Evolutionary conservation across 1,140 invertebrate species (phyloP), one percentile per base, ranked within the genome.

Genomic region (Anagrus nilaparvatae): DNA sequence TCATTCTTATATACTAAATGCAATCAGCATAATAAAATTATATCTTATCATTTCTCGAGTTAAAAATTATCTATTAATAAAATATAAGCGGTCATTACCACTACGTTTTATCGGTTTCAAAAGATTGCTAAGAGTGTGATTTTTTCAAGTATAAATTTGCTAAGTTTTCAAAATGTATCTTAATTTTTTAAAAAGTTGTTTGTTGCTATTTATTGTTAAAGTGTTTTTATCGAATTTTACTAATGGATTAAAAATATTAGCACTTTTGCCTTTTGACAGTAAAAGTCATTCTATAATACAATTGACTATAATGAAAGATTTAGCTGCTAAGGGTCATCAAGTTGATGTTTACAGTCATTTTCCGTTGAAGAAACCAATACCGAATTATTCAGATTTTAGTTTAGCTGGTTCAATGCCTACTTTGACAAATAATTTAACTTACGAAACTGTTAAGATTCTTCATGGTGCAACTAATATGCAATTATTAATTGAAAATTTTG

Each of bases 241-340:
- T n/a, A n/a, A n/a, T n/a, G n/a, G 41, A 10, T 56, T 57, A 28
- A 34, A 58, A 53, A 68, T 74, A 43, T 53, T 67, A 6, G 60
- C 64, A 24, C 27, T 77, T 3, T 64, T 74, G 32, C 70, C 66
- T 12, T 57, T 71, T 3, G 51, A 57, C 4, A 67, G 63, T 1
- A 66, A 63, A 40, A 79, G 76, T 42, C 76, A 79, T 50, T 67
- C 63, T 35, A 64, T 69, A 40, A 61, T 75, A 29, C 71, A 72
- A 13, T 62, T 68, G 20, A 59, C 63, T 0, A n/a, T 74, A 9
- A 55, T 75, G 31, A 58, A 65, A 25, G 65, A 58, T 39, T 40
- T 77, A 14, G 72, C 67, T 4, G 44, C 50, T 10, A 52, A 57
- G 13, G 72, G 70, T 36, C 72, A 76, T 44, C 52, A 69, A 5